Evolutionary conservation across 2,888 invertebrate genomes (phyloP), one percentile per base, ranked within the genome.

Genomic region (Eilema griseolum): DNA sequence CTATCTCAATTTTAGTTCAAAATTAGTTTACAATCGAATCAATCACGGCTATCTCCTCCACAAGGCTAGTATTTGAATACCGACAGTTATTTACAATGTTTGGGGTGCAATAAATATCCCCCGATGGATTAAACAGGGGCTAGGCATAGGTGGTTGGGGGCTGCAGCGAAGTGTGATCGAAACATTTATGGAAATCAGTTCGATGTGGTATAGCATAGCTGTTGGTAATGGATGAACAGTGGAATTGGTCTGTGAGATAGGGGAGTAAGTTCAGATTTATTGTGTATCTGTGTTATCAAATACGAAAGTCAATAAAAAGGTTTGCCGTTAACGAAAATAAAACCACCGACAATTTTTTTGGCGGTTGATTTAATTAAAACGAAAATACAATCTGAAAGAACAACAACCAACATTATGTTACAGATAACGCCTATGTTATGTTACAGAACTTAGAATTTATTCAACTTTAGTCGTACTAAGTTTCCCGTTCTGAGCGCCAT

Each of bases 181-280:
- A 75, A 83, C 78, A 76, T 75, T 82, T 83, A 87, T 88, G 86
- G 83, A 86, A 90, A 90, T 86, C 82, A 85, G 78, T 79, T 85
- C 64, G 64, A 66, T 71, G 69, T 78, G 69, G 69, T 75, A 67
- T 46, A 46, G 62, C 24, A 62, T 8, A 16, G 16, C 16, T 10
- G 24, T 62, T 37, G 14, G 37, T 41, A 62, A 62, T 24, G 33
- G 26, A 41, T n/a, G 52, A 52, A 20, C 11, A 41, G 41, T 5
- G 41, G 41, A 20, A 62, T 41, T 41, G 62, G 62, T 62, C 3
- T 4, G 41, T 2, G 41, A 62, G 62, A 41, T 41, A 62, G 10
- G 26, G 20, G 20, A 24, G 8, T 16, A 23, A n/a, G n/a, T n/a
- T n/a, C n/a, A n/a, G n/a, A n/a, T 41, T 16, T 41, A 41, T 41